Base-by-base conservation (phyloP, 2,113 vertebrate genomes). In the Ctenodactylus gundi region DNA sequence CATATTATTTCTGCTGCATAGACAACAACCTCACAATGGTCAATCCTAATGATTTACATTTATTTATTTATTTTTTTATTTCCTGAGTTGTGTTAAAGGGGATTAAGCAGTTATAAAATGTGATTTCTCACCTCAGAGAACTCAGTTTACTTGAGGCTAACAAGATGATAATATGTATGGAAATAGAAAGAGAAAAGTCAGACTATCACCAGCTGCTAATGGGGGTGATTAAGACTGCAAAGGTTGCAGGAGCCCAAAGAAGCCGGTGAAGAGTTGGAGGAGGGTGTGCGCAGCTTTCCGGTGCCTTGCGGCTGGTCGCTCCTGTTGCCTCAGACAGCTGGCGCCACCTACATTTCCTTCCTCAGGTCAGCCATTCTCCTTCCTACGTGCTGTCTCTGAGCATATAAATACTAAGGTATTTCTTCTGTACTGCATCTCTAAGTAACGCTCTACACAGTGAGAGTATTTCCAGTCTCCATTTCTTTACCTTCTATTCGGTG, bases 71-170 rank as follows among this genome's bases (percentile, higher is more conserved):
- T n/a, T n/a, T 86, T 68, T 67, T n/a, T 44, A n/a, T n/a, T 84
- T 46, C 41, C 53, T 65, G 15, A 82, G 46, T 58, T 70, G 20
- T 46, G 49, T 55, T 53, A 55, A 85, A 86, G 8, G 21, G 20
- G 20, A 64, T 68, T 72, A 60, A 53, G 39, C 1, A 83, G 27
- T 31, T 73, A 53, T 9, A 83, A 83, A 91, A 65, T 67, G 57
- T n/a, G 84, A 90, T 84, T 87, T 65, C 76, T 94, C 36, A 65
- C 57, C 68, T 87, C 41, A 46, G 86, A 55, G 27, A 84, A 3
- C 20, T 90, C 49, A 41, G 57, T 90, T 96, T 83, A 67, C 51
- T 90, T 77, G 75, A 27, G 25, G 44, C 25, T 60, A 86, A 78
- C n/a, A 84, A 60, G 75, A 89, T 36, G n/a, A 67, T 67, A 73